Evolutionary conservation across 1,140 invertebrate species (phyloP).

Genomic region (Eriosoma lanigerum): DNA sequence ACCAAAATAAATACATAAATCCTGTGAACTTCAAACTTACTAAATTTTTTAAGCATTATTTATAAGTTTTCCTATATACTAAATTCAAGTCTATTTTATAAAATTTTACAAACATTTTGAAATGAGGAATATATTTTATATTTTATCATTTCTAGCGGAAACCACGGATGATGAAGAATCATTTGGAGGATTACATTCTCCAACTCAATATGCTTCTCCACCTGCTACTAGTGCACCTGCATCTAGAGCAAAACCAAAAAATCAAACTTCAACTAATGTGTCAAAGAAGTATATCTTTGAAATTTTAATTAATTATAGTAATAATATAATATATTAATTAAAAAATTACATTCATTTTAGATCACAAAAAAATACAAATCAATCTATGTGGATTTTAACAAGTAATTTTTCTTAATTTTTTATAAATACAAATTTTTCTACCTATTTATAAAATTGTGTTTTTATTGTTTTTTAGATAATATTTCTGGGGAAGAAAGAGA

Average conservation of each 20-base stretch:
- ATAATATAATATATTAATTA: background rate
- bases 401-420: background rate
- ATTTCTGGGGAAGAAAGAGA: background rate
- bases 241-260: background rate
- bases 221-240: background rate
- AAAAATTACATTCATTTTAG: background rate
- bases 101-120: too few relatives aligned
- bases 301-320: background rate
- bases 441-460: background rate
- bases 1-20: too few relatives aligned
- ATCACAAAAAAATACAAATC: background rate
- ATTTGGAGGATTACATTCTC: background rate
- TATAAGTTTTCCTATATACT: too few relatives aligned
- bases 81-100: too few relatives aligned
- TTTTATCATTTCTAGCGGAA: background rate
- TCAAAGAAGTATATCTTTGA: constrained; percentile 12
- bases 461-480: constrained; percentile 15
- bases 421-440: too few relatives aligned
- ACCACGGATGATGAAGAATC: background rate
- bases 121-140: too few relatives aligned
- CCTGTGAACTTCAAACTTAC: too few relatives aligned
- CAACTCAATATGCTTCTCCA: background rate
- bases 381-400: background rate
- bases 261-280: background rate
- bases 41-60: too few relatives aligned